Evolutionary conservation across 1,140 invertebrate species (phyloP), one percentile per base, ranked within the genome.

Genomic region (Drosophila punjabiensis): DNA sequence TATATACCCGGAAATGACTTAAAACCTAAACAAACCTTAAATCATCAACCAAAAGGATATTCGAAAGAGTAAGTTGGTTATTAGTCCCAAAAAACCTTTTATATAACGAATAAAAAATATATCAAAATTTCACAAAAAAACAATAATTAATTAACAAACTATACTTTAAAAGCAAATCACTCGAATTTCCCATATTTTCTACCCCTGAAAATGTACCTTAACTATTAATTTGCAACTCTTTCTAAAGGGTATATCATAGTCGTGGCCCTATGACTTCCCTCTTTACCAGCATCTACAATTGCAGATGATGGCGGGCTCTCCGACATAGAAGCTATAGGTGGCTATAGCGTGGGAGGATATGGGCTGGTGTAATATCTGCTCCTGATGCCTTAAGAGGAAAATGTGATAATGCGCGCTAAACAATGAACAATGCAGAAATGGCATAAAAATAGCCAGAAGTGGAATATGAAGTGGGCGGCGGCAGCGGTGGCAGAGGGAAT

Each of bases 301-400:
- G 65, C 32, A 65, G 60, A 48, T 50, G 43, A 30, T 50, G n/a
- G 30, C 28, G 37, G 48, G 16, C 47, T 53, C 55, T 56, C 33
- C 53, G 30, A 50, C 35, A 39, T 14, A 41, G 67, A 45, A 37
- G 67, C 18, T 37, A 47, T 24, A 45, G 47, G 53, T 37, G 45
- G 32, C 32, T 24, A 3, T 24, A 28, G 20, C 9, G 30, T 24
- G 35, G 43, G 61, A 39, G 71, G 43, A 75, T 45, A 35, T 63
- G 58, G 58, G 50, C 37, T 79, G 69, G 78, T 85, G 81, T 75
- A 81, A 73, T 79, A 82, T 89, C 84, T 89, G 73, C 67, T 41
- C 47, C 74, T 89, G 81, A 85, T 85, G 84, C 78, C 74, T 89
- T 88, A 82, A 90, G 86, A 89, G 86, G 74, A 90, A 90, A 89